phyloP scores from a whole-genome alignment of 2,797 vertebrate species.

The Xenentodon cancila region DNA sequence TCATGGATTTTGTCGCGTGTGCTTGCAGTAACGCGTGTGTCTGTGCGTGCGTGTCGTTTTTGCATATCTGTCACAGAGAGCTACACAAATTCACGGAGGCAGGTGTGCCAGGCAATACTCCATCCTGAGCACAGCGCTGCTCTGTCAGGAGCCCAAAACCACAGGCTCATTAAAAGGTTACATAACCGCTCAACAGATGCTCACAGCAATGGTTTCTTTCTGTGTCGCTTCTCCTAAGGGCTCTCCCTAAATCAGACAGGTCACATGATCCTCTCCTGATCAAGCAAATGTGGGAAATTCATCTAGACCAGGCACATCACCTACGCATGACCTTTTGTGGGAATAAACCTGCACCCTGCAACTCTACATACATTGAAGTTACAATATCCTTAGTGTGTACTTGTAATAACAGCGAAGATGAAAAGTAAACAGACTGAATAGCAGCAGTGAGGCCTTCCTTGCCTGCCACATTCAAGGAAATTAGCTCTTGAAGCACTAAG shows the following conservation, averaged over 20 bases:
- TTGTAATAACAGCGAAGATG: constrained; percentile 11
- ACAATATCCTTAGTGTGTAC: constrained; percentile 3
- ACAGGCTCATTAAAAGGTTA: constrained; percentile 63
- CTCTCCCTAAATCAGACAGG: constrained; percentile 24
- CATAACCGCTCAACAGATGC: constrained; percentile 64
- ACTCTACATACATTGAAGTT: constrained; percentile 2
- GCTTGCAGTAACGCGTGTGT: neutral
- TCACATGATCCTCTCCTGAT: constrained; percentile 24
- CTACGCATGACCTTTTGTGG: neutral
- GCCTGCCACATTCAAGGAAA: constrained; percentile 8
- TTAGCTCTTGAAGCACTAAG: neutral
- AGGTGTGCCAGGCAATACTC: constrained; percentile 39
- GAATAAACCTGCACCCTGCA: neutral
- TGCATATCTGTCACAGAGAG: constrained; percentile 27
- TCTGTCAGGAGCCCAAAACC: constrained; percentile 62
- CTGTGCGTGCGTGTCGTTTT: neutral
- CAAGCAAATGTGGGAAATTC: constrained; percentile 39
- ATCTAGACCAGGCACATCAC: constrained; percentile 8
- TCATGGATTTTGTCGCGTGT: neutral
- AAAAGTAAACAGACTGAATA: constrained; percentile 15
- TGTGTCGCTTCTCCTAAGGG: constrained; percentile 45
- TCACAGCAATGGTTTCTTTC: constrained; percentile 54
- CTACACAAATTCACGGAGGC: constrained; percentile 12
- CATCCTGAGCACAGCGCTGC: constrained; percentile 46
- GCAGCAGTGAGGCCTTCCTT: constrained; percentile 14